Base-by-base conservation (phyloP, 1,140 invertebrate genomes). In the Chelonus insularis region DNA sequence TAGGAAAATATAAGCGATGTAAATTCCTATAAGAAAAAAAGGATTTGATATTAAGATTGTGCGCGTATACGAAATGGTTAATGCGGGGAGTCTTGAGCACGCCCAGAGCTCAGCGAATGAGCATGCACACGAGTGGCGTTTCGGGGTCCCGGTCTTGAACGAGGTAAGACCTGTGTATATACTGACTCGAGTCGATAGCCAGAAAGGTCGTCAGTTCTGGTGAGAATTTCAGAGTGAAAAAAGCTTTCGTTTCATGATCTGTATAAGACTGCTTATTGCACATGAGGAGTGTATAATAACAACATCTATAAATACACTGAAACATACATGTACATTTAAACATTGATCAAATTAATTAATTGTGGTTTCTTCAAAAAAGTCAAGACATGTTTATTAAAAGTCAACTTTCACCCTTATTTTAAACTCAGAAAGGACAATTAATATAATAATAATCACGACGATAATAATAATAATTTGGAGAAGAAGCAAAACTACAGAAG, bases 161-260 rank as follows among this genome's bases (percentile, higher is more conserved):
- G 14, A 11, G 52, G 34, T 21, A 39, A 21, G 34, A 55, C 52
- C 9, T 25, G 18, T 21, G 23, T 23, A 45, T 9, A 16, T 18
- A 29, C 29, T 8, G 39, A 29, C 25, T 43, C 32, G 37, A 29
- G 39, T 43, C 55, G 41, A 57, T 43, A 47, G 50, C 41, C 4
- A 14, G 36, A n/a, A 39, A n/a, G n/a, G 50, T 52, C 50, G 23
- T 52, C 50, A 52, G 50, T 52, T n/a, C 20, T 48, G 41, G 43
- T 41, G 56, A 34, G 41, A 16, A 47, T 5, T 11, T 58, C 41
- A 21, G 18, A 20, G 41, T 32, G 41, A 21, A 58, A 45, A 43
- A 47, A 36, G 43, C 39, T 11, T 11, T 8, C 36, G 36, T 11
- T 39, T 11, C 7, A 3, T 29, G 25, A 29, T 4, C 25, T 4